Base-by-base conservation (phyloP, 2,113 vertebrate genomes). In the Rhabdomys dilectus region DNA sequence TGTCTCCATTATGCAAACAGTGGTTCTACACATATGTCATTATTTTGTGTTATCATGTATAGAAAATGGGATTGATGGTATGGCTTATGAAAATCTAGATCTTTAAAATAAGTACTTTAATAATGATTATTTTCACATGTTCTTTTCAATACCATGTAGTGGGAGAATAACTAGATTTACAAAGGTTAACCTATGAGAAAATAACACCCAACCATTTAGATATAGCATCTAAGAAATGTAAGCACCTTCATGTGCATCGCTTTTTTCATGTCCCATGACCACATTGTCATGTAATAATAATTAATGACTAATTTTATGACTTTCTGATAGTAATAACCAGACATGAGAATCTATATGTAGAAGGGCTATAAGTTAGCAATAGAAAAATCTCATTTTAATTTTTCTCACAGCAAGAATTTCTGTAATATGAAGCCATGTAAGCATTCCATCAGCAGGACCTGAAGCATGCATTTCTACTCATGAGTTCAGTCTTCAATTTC, bases 241-340 rank as follows among this genome's bases (percentile, higher is more conserved):
- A 91, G 31, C 3, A 62, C 8, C 2, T 90, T 48, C 22, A 24
- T 72, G 7, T 93, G 2, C 76, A 24, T 72, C 72, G 66, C 42
- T 42, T 24, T 31, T 76, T 92, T 91, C 24, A 58, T 91, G 2
- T 87, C 1, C 70, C 92, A 16, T 21, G 62, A 31, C 82, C 31
- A 93, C 29, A 75, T 3, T 58, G 5, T 53, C 22, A 73, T 77
- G 1, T 45, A 45, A 87, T 53, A 92, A 81, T 22, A 94, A 29
- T 58, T 97, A 87, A 42, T 19, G 82, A 36, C 51, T 93, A 82
- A 34, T 91, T 73, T 91, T 78, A 56, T 82, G 24, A 91, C 64
- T 81, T 81, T 12, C 17, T 88, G 7, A 58, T 26, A 64, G 24
- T 80, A 45, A 88, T 31, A 9, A 6, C 16, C 53, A 56, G 22